Base-by-base conservation (phyloP, 1,140 invertebrate species). In the Brachionus sp. region DNA sequence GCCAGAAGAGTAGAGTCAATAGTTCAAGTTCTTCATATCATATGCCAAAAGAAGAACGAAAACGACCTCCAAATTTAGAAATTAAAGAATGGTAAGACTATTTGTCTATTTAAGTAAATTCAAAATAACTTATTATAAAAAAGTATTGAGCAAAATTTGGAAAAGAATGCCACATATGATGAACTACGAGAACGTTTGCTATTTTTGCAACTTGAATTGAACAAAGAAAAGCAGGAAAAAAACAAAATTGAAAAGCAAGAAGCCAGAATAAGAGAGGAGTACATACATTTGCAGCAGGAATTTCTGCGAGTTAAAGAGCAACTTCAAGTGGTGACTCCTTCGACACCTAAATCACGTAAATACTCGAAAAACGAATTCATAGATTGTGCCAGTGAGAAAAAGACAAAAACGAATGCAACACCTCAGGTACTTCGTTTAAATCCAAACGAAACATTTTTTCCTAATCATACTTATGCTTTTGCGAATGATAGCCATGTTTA, bases 141-240 rank as follows among this genome's bases (percentile, higher is more conserved):
- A 73, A 73, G 83, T 77, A 42, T 73, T 25, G 37, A 53, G 16
- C 44, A 83, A 53, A 62, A 57, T 44, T 39, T 77, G 68, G 70
- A 77, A 57, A 70, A 77, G 25, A 85, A 84, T 83, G 53, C 80
- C 75, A 84, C 88, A 33, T 89, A 90, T 86, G 93, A 93, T 88
- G 88, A 89, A 66, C 84, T 90, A 50, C 87, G 89, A 83, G 84
- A 82, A 6, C 85, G 85, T 83, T 84, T 88, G 9, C 33, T 84
- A 5, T 86, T 87, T 70, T 83, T 89, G 50, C 85, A 88, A 33
- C 77, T 86, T 25, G 87, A 89, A 70, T 84, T 89, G 9, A 85
- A 88, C 35, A 86, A 87, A 85, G 88, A 75, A 46, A 80, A 80
- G 33, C 50, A 62, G 19, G 77, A 80, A 66, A 80, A 80, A 44